These are phyloP conservation scores for Dryadula phaetusa DNA, from an alignment of 2,888 invertebrate species.

Conservation along the genomic window DNA sequence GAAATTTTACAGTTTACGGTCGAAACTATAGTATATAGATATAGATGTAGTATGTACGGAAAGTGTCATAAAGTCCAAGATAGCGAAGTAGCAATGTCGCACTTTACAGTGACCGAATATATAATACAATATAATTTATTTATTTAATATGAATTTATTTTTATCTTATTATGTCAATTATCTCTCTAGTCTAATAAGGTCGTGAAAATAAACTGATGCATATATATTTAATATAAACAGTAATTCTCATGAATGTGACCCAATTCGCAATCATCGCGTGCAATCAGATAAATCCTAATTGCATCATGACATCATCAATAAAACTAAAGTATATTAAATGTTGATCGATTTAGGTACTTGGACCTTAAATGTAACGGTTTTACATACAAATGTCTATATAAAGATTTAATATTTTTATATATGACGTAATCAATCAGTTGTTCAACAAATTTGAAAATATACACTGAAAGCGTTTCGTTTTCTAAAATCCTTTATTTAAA, in stretches of 20 bases:
- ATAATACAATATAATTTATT: not conserved
- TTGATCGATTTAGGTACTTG: not conserved
- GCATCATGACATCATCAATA: not conserved
- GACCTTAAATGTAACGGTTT: not conserved
- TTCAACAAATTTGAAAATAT: not conserved
- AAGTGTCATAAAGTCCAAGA: too few species aligned
- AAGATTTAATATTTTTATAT: too few species aligned
- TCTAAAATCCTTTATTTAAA: not conserved
- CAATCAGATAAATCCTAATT: conserved; percentile 14
- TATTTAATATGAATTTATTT: not conserved
- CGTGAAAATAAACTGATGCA: not conserved
- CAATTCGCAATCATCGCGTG: not conserved
- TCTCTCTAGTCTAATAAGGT: not conserved
- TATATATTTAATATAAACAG: not conserved
- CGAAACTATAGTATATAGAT: too few species aligned
- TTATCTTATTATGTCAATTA: not conserved
- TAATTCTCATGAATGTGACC: not conserved
- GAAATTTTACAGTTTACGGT: too few species aligned
- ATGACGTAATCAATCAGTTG: not conserved
- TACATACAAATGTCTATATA: too few species aligned
- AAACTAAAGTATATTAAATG: not conserved
- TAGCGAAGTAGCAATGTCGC: too few species aligned
- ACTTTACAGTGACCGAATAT: too few species aligned
- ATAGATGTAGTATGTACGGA: too few species aligned
- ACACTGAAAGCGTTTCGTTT: not conserved